Conservation (phyloP, 2,113 vertebrate genomes). For the Empidonax alnorum region DNA sequence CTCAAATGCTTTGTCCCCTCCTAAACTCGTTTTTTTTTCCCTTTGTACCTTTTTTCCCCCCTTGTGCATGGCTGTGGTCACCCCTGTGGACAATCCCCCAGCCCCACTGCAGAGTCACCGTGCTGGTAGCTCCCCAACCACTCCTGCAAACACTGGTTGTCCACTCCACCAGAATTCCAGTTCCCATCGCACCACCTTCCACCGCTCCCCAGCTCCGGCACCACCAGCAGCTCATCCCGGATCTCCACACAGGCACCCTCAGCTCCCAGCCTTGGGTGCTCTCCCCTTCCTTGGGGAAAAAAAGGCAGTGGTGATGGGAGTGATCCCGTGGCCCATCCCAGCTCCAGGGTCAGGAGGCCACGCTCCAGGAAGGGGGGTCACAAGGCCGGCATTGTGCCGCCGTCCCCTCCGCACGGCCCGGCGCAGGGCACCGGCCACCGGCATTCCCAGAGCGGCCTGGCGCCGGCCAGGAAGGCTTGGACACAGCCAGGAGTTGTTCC, state of each 20-base stretch:
- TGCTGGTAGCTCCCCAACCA: background rate
- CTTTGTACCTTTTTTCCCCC: background rate
- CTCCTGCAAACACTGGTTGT: background rate
- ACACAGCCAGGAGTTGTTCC: background rate
- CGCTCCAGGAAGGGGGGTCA: accelerated
- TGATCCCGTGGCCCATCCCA: accelerated
- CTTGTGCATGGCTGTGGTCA: background rate
- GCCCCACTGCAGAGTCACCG: background rate
- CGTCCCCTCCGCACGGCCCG: accelerated
- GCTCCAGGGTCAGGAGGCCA: background rate
- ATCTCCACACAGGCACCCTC: accelerated
- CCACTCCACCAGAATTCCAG: accelerated
- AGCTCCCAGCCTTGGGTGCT: background rate
- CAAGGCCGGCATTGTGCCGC: background rate
- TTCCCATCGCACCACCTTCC: accelerated
- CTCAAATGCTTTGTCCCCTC: background rate
- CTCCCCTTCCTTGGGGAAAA: background rate
- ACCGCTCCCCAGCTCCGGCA: accelerated
- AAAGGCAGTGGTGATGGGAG: background rate
- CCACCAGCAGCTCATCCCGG: accelerated
- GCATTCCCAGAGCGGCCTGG: background rate
- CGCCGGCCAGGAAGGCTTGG: background rate
- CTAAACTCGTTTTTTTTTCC: background rate
- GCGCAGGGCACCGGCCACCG: accelerated
- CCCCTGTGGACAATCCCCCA: background rate